Evolutionary conservation across 1,140 invertebrate species (phyloP).

Genomic region (Phocides pigmalion): DNA sequence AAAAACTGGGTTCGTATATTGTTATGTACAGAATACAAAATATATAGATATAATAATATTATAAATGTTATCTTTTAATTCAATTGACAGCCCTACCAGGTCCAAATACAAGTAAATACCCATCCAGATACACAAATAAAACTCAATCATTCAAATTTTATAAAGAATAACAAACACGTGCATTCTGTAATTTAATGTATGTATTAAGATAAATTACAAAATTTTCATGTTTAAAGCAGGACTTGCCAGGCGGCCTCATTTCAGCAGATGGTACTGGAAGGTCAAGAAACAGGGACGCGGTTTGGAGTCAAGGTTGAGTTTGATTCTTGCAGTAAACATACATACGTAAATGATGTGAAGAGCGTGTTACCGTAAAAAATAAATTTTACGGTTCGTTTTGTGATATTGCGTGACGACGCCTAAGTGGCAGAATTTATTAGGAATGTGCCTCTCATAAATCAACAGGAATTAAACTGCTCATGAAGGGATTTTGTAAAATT

Average conservation of each 20-base stretch:
- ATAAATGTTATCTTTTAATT: too few relatives aligned
- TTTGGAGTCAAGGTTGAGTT: constrained; percentile 5
- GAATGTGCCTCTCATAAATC: constrained; percentile 10
- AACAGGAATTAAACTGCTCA: constrained; percentile 15
- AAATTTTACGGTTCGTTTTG: constrained; percentile 19
- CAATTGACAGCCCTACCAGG: too few relatives aligned
- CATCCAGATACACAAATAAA: too few relatives aligned
- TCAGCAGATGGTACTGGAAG: constrained; percentile 6
- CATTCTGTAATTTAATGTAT: too few relatives aligned
- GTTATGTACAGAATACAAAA: too few relatives aligned
- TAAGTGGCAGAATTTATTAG: constrained; percentile 32
- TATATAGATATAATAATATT: too few relatives aligned
- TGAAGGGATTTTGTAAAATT: constrained; percentile 21
- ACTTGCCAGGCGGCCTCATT: not conserved
- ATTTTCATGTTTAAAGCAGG: not conserved
- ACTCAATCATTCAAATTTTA: too few relatives aligned
- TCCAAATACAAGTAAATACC: too few relatives aligned
- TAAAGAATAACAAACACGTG: too few relatives aligned
- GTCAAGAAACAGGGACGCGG: constrained; percentile 9
- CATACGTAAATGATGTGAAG: constrained; percentile 5
- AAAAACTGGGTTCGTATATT: too few relatives aligned
- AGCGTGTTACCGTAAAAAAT: constrained; percentile 11
- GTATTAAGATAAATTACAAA: too few relatives aligned
- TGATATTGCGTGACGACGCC: not conserved
- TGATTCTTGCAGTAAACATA: not conserved